A percentile compares a stretch with the other conserved stretches of the same genome.
These are phyloP conservation scores for Brachionus sp. DNA, from an alignment of 1,140 invertebrate species.

Conservation along the genomic window DNA sequence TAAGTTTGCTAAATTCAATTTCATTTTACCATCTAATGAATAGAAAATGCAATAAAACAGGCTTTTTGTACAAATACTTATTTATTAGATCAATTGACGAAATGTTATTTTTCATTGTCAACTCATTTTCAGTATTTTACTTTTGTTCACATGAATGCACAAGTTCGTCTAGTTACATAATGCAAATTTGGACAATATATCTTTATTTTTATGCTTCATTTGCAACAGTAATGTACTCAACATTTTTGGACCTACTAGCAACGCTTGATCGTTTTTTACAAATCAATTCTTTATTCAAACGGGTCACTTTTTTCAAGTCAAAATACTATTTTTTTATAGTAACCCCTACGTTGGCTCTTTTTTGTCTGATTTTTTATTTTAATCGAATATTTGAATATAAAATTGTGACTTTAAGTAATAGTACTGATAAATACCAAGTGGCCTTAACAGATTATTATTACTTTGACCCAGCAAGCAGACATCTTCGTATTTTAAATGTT, in stretches of 20 bases:
- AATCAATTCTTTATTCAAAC: background rate
- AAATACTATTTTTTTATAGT: background rate
- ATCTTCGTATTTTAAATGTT: background rate
- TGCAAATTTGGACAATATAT: conserved; percentile 4
- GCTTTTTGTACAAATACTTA: background rate
- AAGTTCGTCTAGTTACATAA: background rate
- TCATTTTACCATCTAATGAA: background rate
- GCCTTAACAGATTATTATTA: background rate
- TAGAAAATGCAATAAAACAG: background rate
- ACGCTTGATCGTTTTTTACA: background rate
- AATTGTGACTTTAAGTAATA: background rate
- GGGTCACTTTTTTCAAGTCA: background rate
- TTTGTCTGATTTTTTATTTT: background rate
- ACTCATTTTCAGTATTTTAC: conserved; percentile 2
- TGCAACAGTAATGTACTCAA: background rate
- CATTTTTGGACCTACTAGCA: background rate
- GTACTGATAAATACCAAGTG: background rate
- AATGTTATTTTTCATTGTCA: background rate
- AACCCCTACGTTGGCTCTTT: background rate
- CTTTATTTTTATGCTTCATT: background rate
- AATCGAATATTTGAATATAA: background rate
- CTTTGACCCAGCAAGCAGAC: background rate
- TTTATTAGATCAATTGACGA: background rate
- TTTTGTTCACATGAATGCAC: background rate
- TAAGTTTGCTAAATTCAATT: background rate